Base-by-base conservation (phyloP, 1,140 invertebrate genomes). In the Drosophila suzukii region DNA sequence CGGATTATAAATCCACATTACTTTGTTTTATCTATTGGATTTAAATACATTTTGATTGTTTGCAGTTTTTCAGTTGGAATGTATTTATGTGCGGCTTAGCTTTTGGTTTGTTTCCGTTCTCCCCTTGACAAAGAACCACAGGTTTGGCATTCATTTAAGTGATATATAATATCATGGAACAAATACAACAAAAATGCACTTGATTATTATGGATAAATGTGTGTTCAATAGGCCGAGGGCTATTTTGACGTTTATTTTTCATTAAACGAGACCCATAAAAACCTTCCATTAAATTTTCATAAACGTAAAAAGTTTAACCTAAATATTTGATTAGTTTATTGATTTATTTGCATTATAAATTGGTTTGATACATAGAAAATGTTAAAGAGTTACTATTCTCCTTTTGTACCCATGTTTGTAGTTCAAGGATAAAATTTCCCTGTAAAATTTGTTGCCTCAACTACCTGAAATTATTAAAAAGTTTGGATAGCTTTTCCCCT, bases 41-140 rank as follows among this genome's bases (percentile, higher is more conserved):
- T 67, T 66, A 67, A 66, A 67, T 27, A 43, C 27, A 20, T 24
- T 66, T 49, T 34, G 66, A 66, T 51, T 66, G 36, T 34, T 32
- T 17, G 20, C 24, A 30, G 43, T 50, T 53, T 67, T 36, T 36
- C 61, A 53, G 46, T 5, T 20, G 44, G 10, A 43, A 51, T 62
- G 20, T 47, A 30, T 47, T 39, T 63, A 17, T 62, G 0, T 49
- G 62, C 36, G 62, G 43, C 43, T 66, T 30, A 30, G 41, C 41
- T 39, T 61, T 47, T 38, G 56, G 32, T 50, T 65, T 32, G 27
- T 39, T 67, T 63, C 6, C 12, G 34, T 34, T 41, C 54, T 62
- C n/a, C 30, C n/a, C 46, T 36, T 50, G 57, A 38, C n/a, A 27
- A n/a, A 30, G 13, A 34, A 39, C n/a, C n/a, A 12, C 11, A 43